Conservation (phyloP, 2,888 invertebrate species). For the Drosophila suboccidentalis region DNA sequence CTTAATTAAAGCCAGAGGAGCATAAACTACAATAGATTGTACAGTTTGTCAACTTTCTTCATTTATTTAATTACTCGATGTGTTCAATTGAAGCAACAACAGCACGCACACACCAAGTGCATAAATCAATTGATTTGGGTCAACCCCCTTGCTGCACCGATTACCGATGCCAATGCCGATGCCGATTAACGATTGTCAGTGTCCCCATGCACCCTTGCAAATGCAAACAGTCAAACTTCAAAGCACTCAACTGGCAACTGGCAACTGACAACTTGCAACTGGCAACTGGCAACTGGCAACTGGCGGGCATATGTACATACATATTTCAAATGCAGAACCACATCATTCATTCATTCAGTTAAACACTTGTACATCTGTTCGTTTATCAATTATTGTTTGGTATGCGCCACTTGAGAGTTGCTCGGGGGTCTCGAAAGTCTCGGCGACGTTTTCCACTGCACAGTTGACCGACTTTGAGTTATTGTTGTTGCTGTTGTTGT, state of each 20-base stretch:
- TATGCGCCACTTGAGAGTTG: conserved; percentile 58
- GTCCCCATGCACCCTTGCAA: conserved; percentile 31
- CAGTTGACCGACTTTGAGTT: conserved; percentile 65
- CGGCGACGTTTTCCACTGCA: conserved; percentile 58
- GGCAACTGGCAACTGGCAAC: conserved; percentile 10
- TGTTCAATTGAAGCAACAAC: conserved; percentile 63
- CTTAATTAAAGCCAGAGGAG: conserved; percentile 63
- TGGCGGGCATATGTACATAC: not conserved
- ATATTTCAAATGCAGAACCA: conserved; percentile 38
- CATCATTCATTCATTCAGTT: conserved; percentile 66
- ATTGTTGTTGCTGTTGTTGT: conserved; percentile 33
- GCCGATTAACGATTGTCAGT: conserved; percentile 20
- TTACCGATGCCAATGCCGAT: conserved; percentile 22
- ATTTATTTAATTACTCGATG: conserved; percentile 79
- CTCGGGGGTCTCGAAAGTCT: conserved; percentile 31
- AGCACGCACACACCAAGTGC: conserved; percentile 36
- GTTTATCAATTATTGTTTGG: conserved; percentile 75
- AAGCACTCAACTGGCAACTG: conserved; percentile 29
- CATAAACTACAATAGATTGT: conserved; percentile 20
- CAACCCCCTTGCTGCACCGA: conserved; percentile 14
- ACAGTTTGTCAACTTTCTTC: conserved; percentile 57
- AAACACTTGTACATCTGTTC: conserved; percentile 81
- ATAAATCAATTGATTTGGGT: conserved; percentile 79
- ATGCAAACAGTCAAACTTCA: conserved; percentile 38
- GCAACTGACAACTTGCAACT: conserved; percentile 14